Conservation (phyloP, 2,113 vertebrate species). For the Paedocypris sp. region DNA sequence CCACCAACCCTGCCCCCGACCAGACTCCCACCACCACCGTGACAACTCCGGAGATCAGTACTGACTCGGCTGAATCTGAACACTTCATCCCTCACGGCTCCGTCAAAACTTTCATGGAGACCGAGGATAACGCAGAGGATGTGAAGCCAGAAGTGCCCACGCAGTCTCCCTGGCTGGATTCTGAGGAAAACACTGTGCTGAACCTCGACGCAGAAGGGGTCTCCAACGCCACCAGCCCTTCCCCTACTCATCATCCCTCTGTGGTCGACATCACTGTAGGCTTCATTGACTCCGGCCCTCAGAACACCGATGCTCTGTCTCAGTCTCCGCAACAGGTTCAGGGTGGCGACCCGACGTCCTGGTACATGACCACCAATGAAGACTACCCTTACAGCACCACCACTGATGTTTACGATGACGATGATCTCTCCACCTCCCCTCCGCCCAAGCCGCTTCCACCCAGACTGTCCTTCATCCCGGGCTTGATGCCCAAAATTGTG, state of each 20-base stretch:
- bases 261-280: conserved; percentile 63
- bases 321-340: conserved; percentile 54
- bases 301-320: conserved; percentile 47
- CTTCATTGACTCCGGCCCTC: conserved; percentile 69
- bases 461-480: conserved; percentile 32
- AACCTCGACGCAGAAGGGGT: conserved; percentile 45
- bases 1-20: background rate
- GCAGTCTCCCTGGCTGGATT: conserved; percentile 48
- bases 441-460: conserved; percentile 47
- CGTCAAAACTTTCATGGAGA: conserved; percentile 32
- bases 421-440: conserved; percentile 42
- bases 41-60: conserved; percentile 39
- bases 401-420: conserved; percentile 70
- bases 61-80: conserved; percentile 55
- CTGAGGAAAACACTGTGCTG: conserved; percentile 45
- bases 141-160: conserved; percentile 43
- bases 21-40: conserved; percentile 27
- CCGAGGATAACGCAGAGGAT: conserved; percentile 36
- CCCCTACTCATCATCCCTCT: conserved; percentile 42
- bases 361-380: conserved; percentile 74
- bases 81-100: conserved; percentile 40
- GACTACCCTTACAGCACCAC: conserved; percentile 74
- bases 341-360: conserved; percentile 68
- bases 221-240: conserved; percentile 34
- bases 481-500: conserved; percentile 22